Evolutionary conservation across 2,113 vertebrate species (phyloP).

Genomic region (Otis tarda): DNA sequence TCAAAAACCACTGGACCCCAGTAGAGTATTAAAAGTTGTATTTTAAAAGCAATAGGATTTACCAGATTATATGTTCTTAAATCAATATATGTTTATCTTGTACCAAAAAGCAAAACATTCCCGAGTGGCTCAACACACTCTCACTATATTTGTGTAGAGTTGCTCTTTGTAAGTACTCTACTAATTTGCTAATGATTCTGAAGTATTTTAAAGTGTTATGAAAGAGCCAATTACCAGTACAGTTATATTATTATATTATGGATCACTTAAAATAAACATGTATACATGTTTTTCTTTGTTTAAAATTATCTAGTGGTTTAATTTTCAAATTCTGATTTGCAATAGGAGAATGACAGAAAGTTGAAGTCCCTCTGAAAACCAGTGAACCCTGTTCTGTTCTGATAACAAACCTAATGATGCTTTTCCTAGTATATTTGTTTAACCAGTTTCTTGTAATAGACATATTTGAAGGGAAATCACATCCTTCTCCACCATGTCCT

Average conservation of each 20-base stretch:
- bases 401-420: background rate
- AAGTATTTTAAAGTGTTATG: background rate
- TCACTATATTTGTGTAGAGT: background rate
- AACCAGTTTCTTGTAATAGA: background rate
- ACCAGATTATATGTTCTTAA: background rate
- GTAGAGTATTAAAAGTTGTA: background rate
- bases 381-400: background rate
- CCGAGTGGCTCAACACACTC: background rate
- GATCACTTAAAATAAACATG: background rate
- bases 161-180: background rate
- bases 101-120: background rate
- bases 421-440: background rate
- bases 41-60: background rate
- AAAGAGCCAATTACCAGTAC: background rate
- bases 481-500: background rate
- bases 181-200: background rate
- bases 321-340: background rate
- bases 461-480: background rate
- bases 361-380: background rate
- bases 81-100: background rate
- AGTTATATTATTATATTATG: background rate
- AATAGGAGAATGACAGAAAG: background rate
- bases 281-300: background rate
- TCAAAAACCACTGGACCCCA: background rate
- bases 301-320: background rate